Evolutionary conservation across 1,140 invertebrate genomes (phyloP), one percentile per base, ranked within the genome.

Genomic region (Thaumatotibia leucotreta): DNA sequence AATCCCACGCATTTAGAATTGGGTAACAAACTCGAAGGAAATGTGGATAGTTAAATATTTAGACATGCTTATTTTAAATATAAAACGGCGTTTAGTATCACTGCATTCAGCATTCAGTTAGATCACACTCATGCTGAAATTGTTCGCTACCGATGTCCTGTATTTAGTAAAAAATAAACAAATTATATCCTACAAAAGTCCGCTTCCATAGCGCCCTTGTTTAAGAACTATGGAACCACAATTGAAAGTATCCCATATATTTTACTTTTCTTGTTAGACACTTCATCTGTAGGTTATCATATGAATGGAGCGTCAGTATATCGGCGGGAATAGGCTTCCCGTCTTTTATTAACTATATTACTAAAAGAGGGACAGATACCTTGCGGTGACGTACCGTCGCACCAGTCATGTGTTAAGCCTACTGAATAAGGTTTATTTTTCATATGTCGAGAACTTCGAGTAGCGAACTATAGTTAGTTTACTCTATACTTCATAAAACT

Each of bases 101-200:
- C 52, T 27, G 52, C 52, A 58, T 58, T 27, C 52, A 29, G 52
- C 52, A 58, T 58, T 58, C 52, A 2, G 52, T 58, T 58, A 58
- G 22, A 58, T 58, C 52, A 58, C 52, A 58, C 52, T 27, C 52
- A 58, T 58, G 52, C 52, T 29, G 52, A 58, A 58, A 58, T 29
- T 24, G n/a, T n/a, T 24, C n/a, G 39, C 39, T 45, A 20, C 39
- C n/a, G 2, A 35, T n/a, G 39, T 45, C 39, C 39, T 45, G 17
- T 20, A 14, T 8, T 45, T 45, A 20, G 14, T 45, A 45, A 17
- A 45, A 45, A 45, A 45, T n/a, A 45, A 45, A 45, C n/a, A 9
- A 3, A 3, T 39, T 14, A n/a, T 20, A 5, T 45, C 17, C 39
- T 45, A 8, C 2, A 45, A 45, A 20, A 45, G 4, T 14, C n/a